A percentile compares a stretch with the other conserved stretches of the same genome.
Evolutionary conservation across 1,140 invertebrate genomes (phyloP).

Genomic region (Holcopasites calliopsidis): DNA sequence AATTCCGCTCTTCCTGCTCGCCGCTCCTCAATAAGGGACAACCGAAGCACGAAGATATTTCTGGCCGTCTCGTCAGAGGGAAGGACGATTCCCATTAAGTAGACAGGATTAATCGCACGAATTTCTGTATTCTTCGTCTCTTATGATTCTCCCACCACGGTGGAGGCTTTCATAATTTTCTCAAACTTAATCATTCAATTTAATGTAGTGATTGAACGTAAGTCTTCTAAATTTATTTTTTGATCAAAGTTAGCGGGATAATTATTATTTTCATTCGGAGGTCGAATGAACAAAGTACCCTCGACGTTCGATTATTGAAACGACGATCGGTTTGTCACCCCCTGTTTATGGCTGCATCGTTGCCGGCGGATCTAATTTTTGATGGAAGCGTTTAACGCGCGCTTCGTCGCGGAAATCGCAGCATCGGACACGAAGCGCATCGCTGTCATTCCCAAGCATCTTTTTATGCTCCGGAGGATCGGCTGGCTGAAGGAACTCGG

Average conservation of each 20-base stretch:
- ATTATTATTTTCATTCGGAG: too few relatives aligned
- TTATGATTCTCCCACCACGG: constrained; percentile 7
- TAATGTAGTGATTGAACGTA: too few relatives aligned
- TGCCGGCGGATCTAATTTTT: neutral
- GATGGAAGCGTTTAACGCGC: neutral
- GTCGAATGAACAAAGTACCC: too few relatives aligned
- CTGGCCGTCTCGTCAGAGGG: neutral
- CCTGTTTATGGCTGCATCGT: too few relatives aligned
- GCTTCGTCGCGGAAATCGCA: neutral
- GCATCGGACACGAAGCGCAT: neutral
- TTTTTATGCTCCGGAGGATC: constrained; percentile 5
- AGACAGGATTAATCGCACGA: constrained; percentile 39
- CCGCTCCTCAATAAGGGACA: constrained; percentile 19
- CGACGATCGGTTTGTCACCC: too few relatives aligned
- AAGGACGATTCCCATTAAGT: constrained; percentile 15
- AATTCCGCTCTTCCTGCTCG: constrained; percentile 52
- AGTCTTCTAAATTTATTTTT: too few relatives aligned
- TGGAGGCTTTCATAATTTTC: neutral
- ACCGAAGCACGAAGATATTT: constrained; percentile 39
- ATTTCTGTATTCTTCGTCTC: constrained; percentile 34
- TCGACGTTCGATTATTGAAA: too few relatives aligned
- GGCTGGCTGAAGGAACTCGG: constrained; percentile 12
- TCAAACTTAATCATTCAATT: too few relatives aligned
- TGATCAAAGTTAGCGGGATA: too few relatives aligned
- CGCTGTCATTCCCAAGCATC: constrained; percentile 28